Evolutionary conservation across 2,113 vertebrate species (phyloP).

Genomic region (Abramis brama): DNA sequence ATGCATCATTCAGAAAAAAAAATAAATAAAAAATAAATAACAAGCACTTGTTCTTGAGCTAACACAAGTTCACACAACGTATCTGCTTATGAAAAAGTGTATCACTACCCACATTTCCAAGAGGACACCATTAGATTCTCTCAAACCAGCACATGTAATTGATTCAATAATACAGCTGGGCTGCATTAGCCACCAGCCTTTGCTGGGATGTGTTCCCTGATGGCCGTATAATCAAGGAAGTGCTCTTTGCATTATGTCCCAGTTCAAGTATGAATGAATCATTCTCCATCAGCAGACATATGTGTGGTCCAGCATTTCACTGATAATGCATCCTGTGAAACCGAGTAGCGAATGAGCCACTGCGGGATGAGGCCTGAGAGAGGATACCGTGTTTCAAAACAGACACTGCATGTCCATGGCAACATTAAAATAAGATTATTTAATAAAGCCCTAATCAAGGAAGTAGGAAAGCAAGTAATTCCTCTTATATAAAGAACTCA

Average conservation of each 20-base stretch:
- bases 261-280: constrained; percentile 47
- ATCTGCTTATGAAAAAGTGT: constrained; percentile 22
- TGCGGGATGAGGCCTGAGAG: neutral
- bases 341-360: constrained; percentile 27
- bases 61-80: neutral
- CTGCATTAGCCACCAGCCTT: constrained; percentile 47
- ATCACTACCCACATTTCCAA: neutral
- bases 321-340: constrained; percentile 46
- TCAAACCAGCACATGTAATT: constrained; percentile 29
- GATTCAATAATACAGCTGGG: constrained; percentile 54
- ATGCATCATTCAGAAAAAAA: neutral
- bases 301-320: constrained; percentile 29
- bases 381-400: neutral
- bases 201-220: constrained; percentile 27
- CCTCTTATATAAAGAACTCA: neutral
- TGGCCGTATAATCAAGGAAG: constrained; percentile 51
- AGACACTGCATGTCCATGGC: neutral
- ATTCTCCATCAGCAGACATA: constrained; percentile 42
- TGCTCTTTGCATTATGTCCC: constrained; percentile 53
- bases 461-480: neutral
- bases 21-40: neutral
- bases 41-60: neutral
- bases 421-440: constrained; percentile 29
- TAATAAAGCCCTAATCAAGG: constrained; percentile 10
- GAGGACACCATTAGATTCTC: constrained; percentile 45